phyloP scores from a whole-genome alignment of 2,888 invertebrate genomes.

The Neria commutata region DNA sequence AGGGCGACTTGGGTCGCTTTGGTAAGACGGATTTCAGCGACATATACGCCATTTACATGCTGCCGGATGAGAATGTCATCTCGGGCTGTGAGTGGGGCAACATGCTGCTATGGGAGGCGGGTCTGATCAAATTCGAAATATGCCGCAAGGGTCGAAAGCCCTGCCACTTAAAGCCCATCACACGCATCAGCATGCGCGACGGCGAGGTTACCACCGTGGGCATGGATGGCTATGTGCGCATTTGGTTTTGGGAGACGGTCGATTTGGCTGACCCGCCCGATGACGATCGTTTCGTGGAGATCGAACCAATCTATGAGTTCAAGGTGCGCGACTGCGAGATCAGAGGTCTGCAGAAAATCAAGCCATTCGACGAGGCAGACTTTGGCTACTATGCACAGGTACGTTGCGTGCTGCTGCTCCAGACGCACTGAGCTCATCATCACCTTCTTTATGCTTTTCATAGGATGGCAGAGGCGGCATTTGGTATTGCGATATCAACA shows the following conservation, averaged over 20 bases:
- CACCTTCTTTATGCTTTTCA: constrained; percentile 25
- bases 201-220: constrained; percentile 63
- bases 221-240: constrained; percentile 77
- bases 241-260: constrained; percentile 93
- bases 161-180: constrained; percentile 78
- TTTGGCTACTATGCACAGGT: constrained; percentile 79
- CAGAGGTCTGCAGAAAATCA: constrained; percentile 52
- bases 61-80: constrained; percentile 88
- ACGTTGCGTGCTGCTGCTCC: constrained; percentile 36
- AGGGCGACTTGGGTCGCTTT: constrained; percentile 87
- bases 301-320: constrained; percentile 87
- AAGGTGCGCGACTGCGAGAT: constrained; percentile 64
- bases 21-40: constrained; percentile 93
- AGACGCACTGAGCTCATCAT: no score
- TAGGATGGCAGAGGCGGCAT: constrained; percentile 89
- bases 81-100: constrained; percentile 93
- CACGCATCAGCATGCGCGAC: constrained; percentile 54
- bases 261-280: constrained; percentile 85
- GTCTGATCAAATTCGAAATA: constrained; percentile 84
- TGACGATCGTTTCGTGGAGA: constrained; percentile 77
- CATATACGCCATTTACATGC: constrained; percentile 80
- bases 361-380: constrained; percentile 61
- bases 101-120: constrained; percentile 89
- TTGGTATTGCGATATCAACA: constrained; percentile 74
- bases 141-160: constrained; percentile 72